phyloP scores from a whole-genome alignment of 2,113 vertebrate genomes.

The Cinclus cinclus region DNA sequence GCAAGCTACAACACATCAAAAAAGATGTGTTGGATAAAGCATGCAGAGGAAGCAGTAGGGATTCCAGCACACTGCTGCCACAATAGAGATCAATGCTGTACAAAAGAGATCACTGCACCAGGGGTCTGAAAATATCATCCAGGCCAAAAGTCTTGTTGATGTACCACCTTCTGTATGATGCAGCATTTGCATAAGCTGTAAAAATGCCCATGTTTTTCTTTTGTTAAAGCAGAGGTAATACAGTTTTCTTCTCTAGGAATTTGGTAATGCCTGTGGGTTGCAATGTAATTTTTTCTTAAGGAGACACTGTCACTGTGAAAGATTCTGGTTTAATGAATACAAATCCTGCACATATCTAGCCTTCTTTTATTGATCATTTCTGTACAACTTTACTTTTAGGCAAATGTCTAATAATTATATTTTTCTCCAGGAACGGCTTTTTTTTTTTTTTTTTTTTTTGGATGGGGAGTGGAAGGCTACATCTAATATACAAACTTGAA shows the following conservation, averaged over 20 bases:
- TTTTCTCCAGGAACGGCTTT: neutral
- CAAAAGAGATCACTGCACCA: neutral
- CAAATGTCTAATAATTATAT: neutral
- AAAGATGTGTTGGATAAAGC: neutral
- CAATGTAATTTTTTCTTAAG: neutral
- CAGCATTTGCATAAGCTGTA: neutral
- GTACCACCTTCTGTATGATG: neutral
- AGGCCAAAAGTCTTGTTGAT: neutral
- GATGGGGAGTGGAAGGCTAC: fast-evolving
- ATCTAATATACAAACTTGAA: neutral
- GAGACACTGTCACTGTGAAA: neutral
- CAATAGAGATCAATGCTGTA: neutral
- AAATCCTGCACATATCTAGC: neutral
- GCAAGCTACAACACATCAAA: neutral
- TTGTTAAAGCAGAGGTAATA: neutral
- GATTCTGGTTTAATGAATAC: neutral
- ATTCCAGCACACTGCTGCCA: neutral
- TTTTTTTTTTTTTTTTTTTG: no score
- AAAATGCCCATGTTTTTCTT: neutral
- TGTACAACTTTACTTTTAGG: neutral
- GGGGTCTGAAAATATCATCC: neutral
- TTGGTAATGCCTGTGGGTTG: neutral
- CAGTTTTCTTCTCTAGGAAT: neutral
- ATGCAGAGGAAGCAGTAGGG: neutral
- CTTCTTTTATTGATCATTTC: neutral